Conservation (phyloP, 2,113 vertebrate species). For the Catharus minimus region DNA sequence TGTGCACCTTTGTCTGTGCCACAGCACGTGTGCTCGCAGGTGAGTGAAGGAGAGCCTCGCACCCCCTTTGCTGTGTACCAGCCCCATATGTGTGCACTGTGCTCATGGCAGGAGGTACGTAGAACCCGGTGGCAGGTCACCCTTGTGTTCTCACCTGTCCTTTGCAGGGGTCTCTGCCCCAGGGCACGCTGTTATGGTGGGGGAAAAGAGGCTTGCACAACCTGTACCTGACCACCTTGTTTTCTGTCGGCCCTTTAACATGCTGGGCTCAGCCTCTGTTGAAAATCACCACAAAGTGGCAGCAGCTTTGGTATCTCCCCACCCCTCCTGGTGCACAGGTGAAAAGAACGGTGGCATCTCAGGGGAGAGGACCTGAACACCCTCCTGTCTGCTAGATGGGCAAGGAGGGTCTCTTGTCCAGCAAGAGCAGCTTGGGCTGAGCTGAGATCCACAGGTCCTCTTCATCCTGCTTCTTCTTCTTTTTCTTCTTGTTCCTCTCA, state of each 20-base stretch:
- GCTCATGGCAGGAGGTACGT: fast-evolving
- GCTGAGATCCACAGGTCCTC: slow-evolving; percentile 96
- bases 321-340: not conserved
- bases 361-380: not conserved
- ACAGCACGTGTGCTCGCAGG: fast-evolving
- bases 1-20: not conserved
- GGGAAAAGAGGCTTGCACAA: not conserved
- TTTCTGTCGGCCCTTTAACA: not conserved
- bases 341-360: not conserved
- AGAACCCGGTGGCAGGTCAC: not conserved
- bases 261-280: not conserved
- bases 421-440: slow-evolving; percentile 83
- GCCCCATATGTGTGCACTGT: fast-evolving
- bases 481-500: slow-evolving; percentile 80
- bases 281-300: not conserved
- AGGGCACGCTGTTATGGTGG: fast-evolving
- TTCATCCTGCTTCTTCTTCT: slow-evolving; percentile 75
- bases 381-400: slow-evolving; percentile 58
- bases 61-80: fast-evolving
- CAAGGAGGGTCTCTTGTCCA: slow-evolving; percentile 81
- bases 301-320: not conserved
- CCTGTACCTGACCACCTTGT: not conserved
- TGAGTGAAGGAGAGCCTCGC: not conserved
- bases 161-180: not conserved
- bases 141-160: not conserved